Evolutionary conservation across 2,888 invertebrate species (phyloP), one percentile per base, ranked within the genome.

Genomic region (Ormyrus rosae): DNA sequence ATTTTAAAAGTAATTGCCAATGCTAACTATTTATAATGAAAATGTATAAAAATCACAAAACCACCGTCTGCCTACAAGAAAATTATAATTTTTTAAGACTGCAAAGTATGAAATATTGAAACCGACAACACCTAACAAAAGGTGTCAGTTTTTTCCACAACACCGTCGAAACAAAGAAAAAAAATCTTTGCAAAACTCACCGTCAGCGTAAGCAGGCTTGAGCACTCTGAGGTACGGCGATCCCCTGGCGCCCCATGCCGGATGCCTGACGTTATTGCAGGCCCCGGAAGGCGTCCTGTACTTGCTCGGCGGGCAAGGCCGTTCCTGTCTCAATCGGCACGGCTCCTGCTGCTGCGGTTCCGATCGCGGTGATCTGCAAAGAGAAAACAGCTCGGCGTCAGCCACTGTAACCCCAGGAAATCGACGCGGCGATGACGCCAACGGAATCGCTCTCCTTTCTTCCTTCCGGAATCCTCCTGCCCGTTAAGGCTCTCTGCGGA

Each of bases 211-310:
- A 81, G 93, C 93, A 0, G 96, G 93, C 4, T 94, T 93, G 83
- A 96, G 88, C 19, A 96, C 91, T 83, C 96, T 93, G 56, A 96
- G 91, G 89, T 96, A 96, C 5, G 95, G 93, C 73, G 96, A 95
- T 8, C 96, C 95, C 55, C 96, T 92, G 74, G 95, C 93, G 0
- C 97, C 97, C 96, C 97, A 96, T 48, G 94, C 94, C 1, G 96
- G 93, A 89, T 96, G 96, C 60, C 96, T 92, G 2, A 97, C 95
- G 88, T 98, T 98, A 91, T 98, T 98, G 91, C 98, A 98, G 87
- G 95, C 95, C 0, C 96, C 97, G 65, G 95, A 95, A 0, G 95
- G 93, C 80, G 95, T 94, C 73, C 97, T 93, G 91, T 95, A 97
- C 90, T 96, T 96, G 91, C 95, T 95, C 2, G 96, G 96, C 9